Evolutionary conservation across 1,140 invertebrate species (phyloP).

Genomic region (Vanessa atalanta): DNA sequence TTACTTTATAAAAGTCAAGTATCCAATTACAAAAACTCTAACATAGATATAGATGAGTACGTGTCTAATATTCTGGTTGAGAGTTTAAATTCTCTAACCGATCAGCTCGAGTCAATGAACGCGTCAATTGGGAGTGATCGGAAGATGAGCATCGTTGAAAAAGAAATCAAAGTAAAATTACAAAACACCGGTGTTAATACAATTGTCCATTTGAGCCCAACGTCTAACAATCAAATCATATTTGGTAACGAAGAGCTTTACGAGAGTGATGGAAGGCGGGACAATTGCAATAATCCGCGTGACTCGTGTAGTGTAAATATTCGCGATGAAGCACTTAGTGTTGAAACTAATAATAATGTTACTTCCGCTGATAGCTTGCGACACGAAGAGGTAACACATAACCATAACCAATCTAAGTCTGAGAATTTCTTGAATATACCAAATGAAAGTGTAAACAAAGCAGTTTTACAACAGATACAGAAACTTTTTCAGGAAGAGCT

Average conservation of each 20-base stretch:
- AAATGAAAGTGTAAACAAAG: constrained; percentile 64
- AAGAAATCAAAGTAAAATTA: constrained; percentile 79
- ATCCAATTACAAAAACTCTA: constrained; percentile 40
- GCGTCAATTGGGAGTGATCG: constrained; percentile 68
- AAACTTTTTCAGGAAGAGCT: constrained; percentile 72
- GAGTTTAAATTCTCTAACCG: constrained; percentile 75
- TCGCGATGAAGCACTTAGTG: constrained; percentile 49
- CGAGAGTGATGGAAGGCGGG: constrained; percentile 48
- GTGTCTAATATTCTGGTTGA: constrained; percentile 79
- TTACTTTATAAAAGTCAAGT: constrained; percentile 37
- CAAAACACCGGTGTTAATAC: constrained; percentile 78
- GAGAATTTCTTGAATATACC: constrained; percentile 45
- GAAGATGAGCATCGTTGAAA: constrained; percentile 76
- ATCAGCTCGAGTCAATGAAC: constrained; percentile 76
- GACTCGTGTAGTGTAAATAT: constrained; percentile 45
- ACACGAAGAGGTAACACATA: constrained; percentile 25
- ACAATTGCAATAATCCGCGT: constrained; percentile 46
- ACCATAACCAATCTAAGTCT: constrained; percentile 24
- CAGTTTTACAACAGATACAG: constrained; percentile 74
- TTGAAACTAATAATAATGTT: constrained; percentile 61
- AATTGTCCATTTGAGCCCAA: constrained; percentile 74
- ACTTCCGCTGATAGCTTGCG: constrained; percentile 47
- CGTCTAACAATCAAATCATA: constrained; percentile 75
- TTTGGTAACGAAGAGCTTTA: constrained; percentile 73
- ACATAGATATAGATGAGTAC: constrained; percentile 75